Evolutionary conservation across 2,113 vertebrate species (phyloP).

Genomic region (Halcyon malimbica): DNA sequence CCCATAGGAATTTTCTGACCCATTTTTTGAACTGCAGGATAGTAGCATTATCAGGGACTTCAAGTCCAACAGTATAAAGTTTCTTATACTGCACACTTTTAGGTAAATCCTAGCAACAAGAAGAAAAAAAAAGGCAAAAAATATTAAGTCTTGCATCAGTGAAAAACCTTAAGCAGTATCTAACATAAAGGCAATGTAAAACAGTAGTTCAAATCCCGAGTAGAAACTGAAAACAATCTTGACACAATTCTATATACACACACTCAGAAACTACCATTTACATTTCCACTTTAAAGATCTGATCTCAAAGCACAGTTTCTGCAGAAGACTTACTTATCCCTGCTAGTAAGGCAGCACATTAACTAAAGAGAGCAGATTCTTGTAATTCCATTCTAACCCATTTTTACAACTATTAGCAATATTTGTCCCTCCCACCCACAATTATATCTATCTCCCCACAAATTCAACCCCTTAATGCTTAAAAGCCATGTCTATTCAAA

Average conservation of each 20-base stretch:
- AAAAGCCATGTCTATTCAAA: neutral
- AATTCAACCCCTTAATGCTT: neutral
- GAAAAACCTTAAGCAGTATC: neutral
- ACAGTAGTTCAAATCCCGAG: neutral
- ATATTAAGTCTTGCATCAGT: neutral
- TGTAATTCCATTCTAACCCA: neutral
- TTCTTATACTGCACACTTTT: constrained; percentile 77
- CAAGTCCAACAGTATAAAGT: constrained; percentile 75
- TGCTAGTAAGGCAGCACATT: neutral
- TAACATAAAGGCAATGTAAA: neutral
- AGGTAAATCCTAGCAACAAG: constrained; percentile 73
- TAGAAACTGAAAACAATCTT: neutral
- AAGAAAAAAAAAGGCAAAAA: neutral
- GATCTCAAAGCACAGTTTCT: neutral
- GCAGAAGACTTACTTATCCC: neutral
- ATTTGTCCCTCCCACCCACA: neutral
- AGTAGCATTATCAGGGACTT: constrained; percentile 77
- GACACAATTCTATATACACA: neutral
- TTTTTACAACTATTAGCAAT: neutral
- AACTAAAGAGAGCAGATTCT: neutral
- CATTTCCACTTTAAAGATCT: neutral
- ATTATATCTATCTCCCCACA: neutral
- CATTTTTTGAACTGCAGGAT: constrained; percentile 79
- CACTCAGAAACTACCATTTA: neutral
- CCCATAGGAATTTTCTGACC: constrained; percentile 76